Evolutionary conservation across 2,797 vertebrate genomes (phyloP), one percentile per base, ranked within the genome.

Genomic region (Odontamblyopus lacepedii): DNA sequence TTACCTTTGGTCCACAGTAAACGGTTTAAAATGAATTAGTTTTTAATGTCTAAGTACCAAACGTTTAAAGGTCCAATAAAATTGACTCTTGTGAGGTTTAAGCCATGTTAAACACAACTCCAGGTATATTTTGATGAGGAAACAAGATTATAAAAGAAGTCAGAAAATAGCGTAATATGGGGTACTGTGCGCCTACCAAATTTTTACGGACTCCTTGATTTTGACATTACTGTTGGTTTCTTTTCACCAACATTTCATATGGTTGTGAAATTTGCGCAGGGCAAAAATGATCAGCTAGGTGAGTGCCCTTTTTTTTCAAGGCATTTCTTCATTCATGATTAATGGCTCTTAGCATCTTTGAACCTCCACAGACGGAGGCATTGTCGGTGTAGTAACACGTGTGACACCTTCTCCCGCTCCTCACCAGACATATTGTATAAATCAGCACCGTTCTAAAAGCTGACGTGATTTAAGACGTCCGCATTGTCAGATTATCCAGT

Each of bases 401-500:
- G 38, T 41, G n/a, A 38, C 72, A 11, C 57, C 4, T 19, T 70
- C 51, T 5, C 23, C 35, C 16, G 53, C 16, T 65, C 41, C 3
- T 11, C 55, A 53, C 29, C 38, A 32, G 12, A 63, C 65, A 5
- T 30, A 53, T 6, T 51, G 48, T 18, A 56, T 56, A 68, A 50
- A 72, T 53, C 56, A 15, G 23, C 2, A 48, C 32, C 67, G 16
- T 27, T 41, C 29, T 63, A 7, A n/a, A 51, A 60, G 50, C 12
- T n/a, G 55, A 72, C 65, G 38, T 67, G 32, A 65, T 68, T 41
- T 32, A 41, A 76, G 41, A 64, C 35, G 2, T 71, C 23, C 8
- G 30, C 9, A 75, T 71, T 69, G 67, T 69, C 67, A 63, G 73
- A 72, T 65, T 60, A 70, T 65, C 3, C 6, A 19, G 11, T 12